These are phyloP conservation scores for Trididemnum clinides DNA, from an alignment of 23 tunicate species.

Conservation along the genomic window DNA sequence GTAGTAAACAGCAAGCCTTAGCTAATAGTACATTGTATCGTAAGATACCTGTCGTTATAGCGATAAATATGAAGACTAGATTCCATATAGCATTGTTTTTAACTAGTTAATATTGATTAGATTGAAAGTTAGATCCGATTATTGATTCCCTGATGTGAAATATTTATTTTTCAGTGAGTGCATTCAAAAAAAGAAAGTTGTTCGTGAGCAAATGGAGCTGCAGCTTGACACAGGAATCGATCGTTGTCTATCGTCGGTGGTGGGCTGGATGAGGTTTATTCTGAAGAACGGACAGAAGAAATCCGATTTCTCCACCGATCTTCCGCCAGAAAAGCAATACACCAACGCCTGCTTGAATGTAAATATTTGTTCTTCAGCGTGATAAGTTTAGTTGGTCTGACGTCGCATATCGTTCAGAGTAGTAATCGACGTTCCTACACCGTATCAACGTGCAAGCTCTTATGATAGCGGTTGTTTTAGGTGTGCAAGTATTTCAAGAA, in stretches of 20 bases:
- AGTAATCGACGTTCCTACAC: too few relatives aligned
- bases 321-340: slow-evolving; percentile 66
- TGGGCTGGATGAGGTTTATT: slow-evolving; percentile 86
- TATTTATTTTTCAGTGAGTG: slow-evolving; percentile 82
- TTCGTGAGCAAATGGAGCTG: slow-evolving; percentile 84
- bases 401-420: too few relatives aligned
- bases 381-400: not conserved
- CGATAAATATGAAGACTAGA: too few relatives aligned
- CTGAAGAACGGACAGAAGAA: slow-evolving; percentile 72
- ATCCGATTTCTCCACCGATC: slow-evolving; percentile 77
- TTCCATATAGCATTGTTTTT: too few relatives aligned
- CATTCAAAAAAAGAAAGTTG: slow-evolving; percentile 71
- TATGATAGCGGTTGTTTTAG: too few relatives aligned
- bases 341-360: slow-evolving; percentile 85
- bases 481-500: slow-evolving; percentile 69
- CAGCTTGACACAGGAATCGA: slow-evolving; percentile 89
- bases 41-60: too few relatives aligned
- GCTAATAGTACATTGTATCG: too few relatives aligned
- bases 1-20: too few relatives aligned
- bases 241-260: slow-evolving; percentile 59
- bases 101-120: too few relatives aligned
- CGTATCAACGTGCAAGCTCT: too few relatives aligned
- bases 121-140: too few relatives aligned
- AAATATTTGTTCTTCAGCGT: not conserved
- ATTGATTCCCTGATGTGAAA: too few relatives aligned